Base-by-base conservation (phyloP, 2,113 vertebrate species). In the Nycticryphes semicollaris region DNA sequence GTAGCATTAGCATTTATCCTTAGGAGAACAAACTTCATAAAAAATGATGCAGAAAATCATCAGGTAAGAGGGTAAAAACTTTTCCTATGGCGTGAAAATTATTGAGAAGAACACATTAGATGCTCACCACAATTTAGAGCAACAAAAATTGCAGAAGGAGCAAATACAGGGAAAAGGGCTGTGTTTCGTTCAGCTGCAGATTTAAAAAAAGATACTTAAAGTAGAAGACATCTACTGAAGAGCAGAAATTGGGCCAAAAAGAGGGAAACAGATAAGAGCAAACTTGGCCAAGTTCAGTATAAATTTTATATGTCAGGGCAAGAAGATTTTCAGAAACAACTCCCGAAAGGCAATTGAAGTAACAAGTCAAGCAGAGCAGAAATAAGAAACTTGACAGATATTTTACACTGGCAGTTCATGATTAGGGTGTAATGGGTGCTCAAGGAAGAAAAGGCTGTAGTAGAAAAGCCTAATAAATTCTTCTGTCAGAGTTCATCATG, bases 31-130 rank as follows among this genome's bases (percentile, higher is more conserved):
- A 64, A 79, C 45, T 73, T 93, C 77, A 68, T 68, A 64, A 78
- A 97, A 88, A 72, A 82, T 28, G 33, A 91, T 24, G 89, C 73
- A 84, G 73, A 84, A 93, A 94, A 89, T 91, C 91, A 94, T 78
- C 84, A 92, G 48, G 84, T 78, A 57, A 91, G 62, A 91, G 33
- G 62, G 62, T 31, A 94, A 93, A 86, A 94, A 79, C 27, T 87
- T 91, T 73, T 96, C 45, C 70, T n/a, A 24, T 94, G 81, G 84
- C 62, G 79, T 85, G 81, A 84, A 89, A 94, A 95, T 76, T 82
- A 74, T 76, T 51, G 66, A 76, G 91, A 79, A 94, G 77, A 87
- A 91, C 62, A 64, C 28, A 82, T 75, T 69, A 75, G 70, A 48
- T 57, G 53, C 66, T 95, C 39, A 20, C 48, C 79, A 72, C 67